A percentile compares a stretch with the other conserved stretches of the same genome.
Evolutionary conservation across 2,888 invertebrate genomes (phyloP).

Genomic region (Agrilus cyanescens): DNA sequence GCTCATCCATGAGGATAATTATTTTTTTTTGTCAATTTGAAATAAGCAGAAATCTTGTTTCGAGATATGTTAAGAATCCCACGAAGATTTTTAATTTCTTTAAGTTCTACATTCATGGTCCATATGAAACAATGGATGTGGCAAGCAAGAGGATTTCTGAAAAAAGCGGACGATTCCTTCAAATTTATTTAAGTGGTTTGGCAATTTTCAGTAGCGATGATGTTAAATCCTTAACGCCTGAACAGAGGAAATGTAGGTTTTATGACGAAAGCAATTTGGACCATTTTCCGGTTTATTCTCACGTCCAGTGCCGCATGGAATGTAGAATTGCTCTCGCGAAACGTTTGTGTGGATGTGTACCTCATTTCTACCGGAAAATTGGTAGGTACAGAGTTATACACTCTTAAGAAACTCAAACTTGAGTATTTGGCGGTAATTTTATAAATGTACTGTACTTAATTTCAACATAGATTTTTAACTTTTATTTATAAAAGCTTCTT

Average conservation of each 20-base stretch:
- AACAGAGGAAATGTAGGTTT: conserved; percentile 58
- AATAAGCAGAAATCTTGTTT: neutral
- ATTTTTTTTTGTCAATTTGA: neutral
- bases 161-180: conserved; percentile 27
- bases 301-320: conserved; percentile 57
- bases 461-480: too few species aligned
- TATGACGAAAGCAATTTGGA: conserved; percentile 50
- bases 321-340: conserved; percentile 52
- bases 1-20: too few species aligned
- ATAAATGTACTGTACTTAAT: too few species aligned
- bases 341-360: conserved; percentile 55
- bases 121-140: conserved; percentile 55
- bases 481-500: too few species aligned
- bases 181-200: conserved; percentile 28
- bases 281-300: conserved; percentile 58
- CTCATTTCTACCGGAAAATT: conserved; percentile 58
- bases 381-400: conserved; percentile 32
- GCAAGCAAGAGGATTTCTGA: conserved; percentile 36
- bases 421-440: too few species aligned
- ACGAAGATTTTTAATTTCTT: conserved; percentile 9
- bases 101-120: conserved; percentile 53
- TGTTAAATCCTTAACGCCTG: conserved; percentile 37
- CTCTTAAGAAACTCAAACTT: too few species aligned
- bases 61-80: neutral
- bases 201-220: conserved; percentile 30